phyloP scores from a whole-genome alignment of 2,888 invertebrate species.

The Chouioia cunea region DNA sequence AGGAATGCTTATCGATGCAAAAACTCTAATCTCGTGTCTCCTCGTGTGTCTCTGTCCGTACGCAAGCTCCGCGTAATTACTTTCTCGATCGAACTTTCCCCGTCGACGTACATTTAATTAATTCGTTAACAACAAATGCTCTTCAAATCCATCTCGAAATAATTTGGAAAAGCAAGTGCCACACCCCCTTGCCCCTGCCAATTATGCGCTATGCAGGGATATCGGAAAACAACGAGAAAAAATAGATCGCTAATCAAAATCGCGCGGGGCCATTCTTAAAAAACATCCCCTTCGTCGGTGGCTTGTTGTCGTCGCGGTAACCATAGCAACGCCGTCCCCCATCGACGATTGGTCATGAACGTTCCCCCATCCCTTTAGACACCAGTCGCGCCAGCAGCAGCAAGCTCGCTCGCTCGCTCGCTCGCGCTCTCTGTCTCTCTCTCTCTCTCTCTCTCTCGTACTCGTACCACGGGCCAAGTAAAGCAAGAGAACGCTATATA shows the following conservation, averaged over 20 bases:
- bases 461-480: constrained; percentile 20
- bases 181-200: too few relatives aligned
- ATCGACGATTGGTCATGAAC: constrained; percentile 63
- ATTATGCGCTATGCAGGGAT: too few relatives aligned
- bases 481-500: constrained; percentile 19
- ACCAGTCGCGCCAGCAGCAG: background rate
- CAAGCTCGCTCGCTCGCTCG: background rate
- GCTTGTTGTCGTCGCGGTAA: constrained; percentile 67
- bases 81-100: too few relatives aligned
- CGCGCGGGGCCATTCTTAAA: constrained; percentile 48
- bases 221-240: constrained; percentile 15
- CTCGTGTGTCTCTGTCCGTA: too few relatives aligned
- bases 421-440: constrained; percentile 1
- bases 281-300: constrained; percentile 58
- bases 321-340: constrained; percentile 64
- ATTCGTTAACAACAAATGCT: too few relatives aligned
- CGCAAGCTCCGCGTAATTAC: too few relatives aligned
- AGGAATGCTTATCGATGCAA: too few relatives aligned
- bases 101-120: too few relatives aligned
- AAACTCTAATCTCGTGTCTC: too few relatives aligned
- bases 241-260: background rate
- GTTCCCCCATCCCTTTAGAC: constrained; percentile 39
- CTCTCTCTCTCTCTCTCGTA: constrained; percentile 32
- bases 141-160: too few relatives aligned
- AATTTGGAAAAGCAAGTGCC: too few relatives aligned